A percentile compares a stretch with the other conserved stretches of the same genome.
Evolutionary conservation across 64 coral and sea anemone genomes (phyloP).

Genomic region (Platygyra sinensis): DNA sequence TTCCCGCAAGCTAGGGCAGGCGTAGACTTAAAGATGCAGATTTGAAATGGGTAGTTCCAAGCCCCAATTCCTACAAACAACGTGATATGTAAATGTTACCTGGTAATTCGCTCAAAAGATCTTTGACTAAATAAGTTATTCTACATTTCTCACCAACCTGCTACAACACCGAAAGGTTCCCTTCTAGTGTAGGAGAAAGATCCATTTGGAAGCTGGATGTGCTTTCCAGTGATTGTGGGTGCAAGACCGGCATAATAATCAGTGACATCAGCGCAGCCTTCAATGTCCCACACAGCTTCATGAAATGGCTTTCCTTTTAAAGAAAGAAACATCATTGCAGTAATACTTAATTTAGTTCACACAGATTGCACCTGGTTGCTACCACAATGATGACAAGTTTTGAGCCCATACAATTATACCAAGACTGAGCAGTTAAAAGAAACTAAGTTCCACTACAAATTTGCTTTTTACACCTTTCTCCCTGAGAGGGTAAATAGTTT

Average conservation of each 20-base stretch:
- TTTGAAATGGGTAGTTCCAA: slow-evolving; percentile 97
- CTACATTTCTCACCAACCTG: slow-evolving; percentile 49
- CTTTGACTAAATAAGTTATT: too few relatives aligned
- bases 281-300: slow-evolving; percentile 83
- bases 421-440: too few relatives aligned
- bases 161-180: slow-evolving; percentile 92
- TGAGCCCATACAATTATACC: too few relatives aligned
- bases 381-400: too few relatives aligned
- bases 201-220: slow-evolving; percentile 83
- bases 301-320: slow-evolving; percentile 75
- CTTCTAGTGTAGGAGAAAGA: slow-evolving; percentile 88
- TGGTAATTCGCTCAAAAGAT: too few relatives aligned
- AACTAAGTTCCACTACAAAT: too few relatives aligned
- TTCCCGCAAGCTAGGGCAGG: slow-evolving; percentile 95
- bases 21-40: slow-evolving; percentile 80
- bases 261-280: slow-evolving; percentile 72
- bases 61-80: slow-evolving; percentile 82
- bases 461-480: too few relatives aligned
- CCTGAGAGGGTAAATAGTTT: too few relatives aligned
- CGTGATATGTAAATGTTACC: too few relatives aligned
- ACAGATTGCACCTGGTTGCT: too few relatives aligned
- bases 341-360: too few relatives aligned
- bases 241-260: slow-evolving; percentile 93
- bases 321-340: neutral
- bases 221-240: slow-evolving; percentile 75